Evolutionary conservation across 2,888 invertebrate genomes (phyloP), one percentile per base, ranked within the genome.

Genomic region (Tetropium fuscum): DNA sequence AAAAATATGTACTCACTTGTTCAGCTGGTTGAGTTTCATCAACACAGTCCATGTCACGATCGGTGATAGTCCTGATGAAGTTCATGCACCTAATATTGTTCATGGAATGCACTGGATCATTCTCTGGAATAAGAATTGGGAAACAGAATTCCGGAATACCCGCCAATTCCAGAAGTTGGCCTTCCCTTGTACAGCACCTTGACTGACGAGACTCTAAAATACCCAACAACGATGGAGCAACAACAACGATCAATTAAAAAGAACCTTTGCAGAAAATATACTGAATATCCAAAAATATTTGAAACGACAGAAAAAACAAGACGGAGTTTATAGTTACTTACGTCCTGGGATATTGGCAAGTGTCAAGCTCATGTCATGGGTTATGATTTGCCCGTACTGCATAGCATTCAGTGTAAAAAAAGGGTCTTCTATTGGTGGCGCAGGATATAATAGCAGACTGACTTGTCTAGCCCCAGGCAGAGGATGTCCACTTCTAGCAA

Each of bases 321-420:
- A n/a, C n/a, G n/a, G n/a, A n/a, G n/a, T n/a, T 38, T 7, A 34
- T 11, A 3, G 16, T n/a, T 65, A 87, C 90, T 86, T 83, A 93
- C 93, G 90, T 16, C 90, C 87, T 81, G 92, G 92, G 2, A 91
- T 87, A 45, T 87, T 86, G 47, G 90, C 90, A 48, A 88, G 88
- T 20, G 90, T 87, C 74, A 91, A 83, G 13, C 90, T 90, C 89
- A 92, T 90, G 73, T 93, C 93, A 78, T 93, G 92, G 4, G 91
- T 90, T 25, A 92, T 84, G 65, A 92, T 88, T 81, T 93, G 92
- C 0, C 92, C 92, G 85, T 89, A 92, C 71, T 92, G 91, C 87
- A 91, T 91, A 40, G 93, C 87, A 44, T 88, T 87, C 10, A 94
- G 82, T 11, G 90, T 93, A 84, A 87, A 93, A 60, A 87, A 81